Evolutionary conservation across 2,888 invertebrate species (phyloP), one percentile per base, ranked within the genome.

Genomic region (Leuctra nigra): DNA sequence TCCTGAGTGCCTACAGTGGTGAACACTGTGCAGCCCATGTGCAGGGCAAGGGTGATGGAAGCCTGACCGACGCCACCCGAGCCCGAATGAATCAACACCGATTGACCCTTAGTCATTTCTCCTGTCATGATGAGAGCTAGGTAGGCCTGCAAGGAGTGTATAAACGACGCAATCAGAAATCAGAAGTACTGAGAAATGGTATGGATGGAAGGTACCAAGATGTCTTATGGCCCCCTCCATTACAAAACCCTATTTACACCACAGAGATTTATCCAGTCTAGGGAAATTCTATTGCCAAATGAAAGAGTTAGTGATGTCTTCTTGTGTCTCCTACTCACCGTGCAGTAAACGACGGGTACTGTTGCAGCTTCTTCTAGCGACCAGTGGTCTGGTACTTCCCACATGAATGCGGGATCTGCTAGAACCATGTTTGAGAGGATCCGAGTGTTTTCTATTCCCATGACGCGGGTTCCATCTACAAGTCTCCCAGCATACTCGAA

Each of bases 41-140:
- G 75, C 13, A 86, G 71, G 1, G 86, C 84, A 29, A 87, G 75
- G 46, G 81, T 74, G 59, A 90, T 89, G n/a, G 89, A 87, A 1
- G 89, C 87, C 68, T 86, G 81, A 0, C 89, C 89, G 9, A 88
- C 81, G 16, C 86, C 87, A 22, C 87, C 87, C 59, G 81, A 81
- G 3, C 81, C 82, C 1, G 81, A 76, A 64, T 82, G 82, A 54
- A 80, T 78, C 0, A 80, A 67, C 35, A 75, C 62, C 25, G 68
- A 68, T 55, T 73, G 70, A 0, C 77, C 76, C 57, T 66, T 66
- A 63, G 70, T 69, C 63, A 81, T 73, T 59, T 73, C 70, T 38
- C 81, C 84, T 57, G 76, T 69, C 14, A 78, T 68, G 53, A 80
- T 73, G 13, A 86, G 70, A 1, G 84, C 81, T 16, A 80, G 81